Evolutionary conservation across 35 echinoderm and acorn worm genomes (phyloP), one percentile per base, ranked within the genome.

Genomic region (Strongylocentrotus purpuratus): DNA sequence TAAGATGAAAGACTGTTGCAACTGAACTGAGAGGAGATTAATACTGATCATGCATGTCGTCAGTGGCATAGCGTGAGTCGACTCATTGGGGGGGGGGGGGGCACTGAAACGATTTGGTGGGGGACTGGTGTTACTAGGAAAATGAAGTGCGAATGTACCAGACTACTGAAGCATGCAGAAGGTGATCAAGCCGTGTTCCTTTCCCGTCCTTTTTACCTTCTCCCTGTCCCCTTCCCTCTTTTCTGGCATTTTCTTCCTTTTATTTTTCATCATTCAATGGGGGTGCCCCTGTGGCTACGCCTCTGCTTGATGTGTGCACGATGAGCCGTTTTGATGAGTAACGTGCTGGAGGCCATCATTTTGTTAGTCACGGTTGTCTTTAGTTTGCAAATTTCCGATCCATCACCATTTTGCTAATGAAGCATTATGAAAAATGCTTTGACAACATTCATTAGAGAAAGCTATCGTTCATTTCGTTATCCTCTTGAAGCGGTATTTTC

Each of bases 401-500:
- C 22, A 18, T 78, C 65, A 78, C 65, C 65, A 78, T 78, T 78
- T 78, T 78, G 25, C 65, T 78, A 78, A 78, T 78, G 65, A 78
- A 78, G 65, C 65, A n/a, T 78, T 78, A 78, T 78, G 65, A 78
- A 78, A 78, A 78, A 78, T 78, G 65, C 65, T 28, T n/a, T 78
- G 52, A 59, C 65, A 78, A 78, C 18, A 78, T 78, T 78, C 20
- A 78, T 78, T 78, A 78, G 2, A n/a, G 5, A 55, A 22, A 22
- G 65, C 65, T 78, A 7, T 78, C 65, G 5, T 78, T n/a, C 65
- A 28, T 22, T 7, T 28, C 7, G 4, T 78, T 22, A 22, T 78
- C 65, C 20, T 78, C 28, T 78, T 78, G 52, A 59, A 14, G 5
- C 17, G 15, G 4, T n/a, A 78, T 78, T 78, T 59, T 78, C 65